Conservation (phyloP, 2,888 invertebrate species). For the Lathronympha strigana region DNA sequence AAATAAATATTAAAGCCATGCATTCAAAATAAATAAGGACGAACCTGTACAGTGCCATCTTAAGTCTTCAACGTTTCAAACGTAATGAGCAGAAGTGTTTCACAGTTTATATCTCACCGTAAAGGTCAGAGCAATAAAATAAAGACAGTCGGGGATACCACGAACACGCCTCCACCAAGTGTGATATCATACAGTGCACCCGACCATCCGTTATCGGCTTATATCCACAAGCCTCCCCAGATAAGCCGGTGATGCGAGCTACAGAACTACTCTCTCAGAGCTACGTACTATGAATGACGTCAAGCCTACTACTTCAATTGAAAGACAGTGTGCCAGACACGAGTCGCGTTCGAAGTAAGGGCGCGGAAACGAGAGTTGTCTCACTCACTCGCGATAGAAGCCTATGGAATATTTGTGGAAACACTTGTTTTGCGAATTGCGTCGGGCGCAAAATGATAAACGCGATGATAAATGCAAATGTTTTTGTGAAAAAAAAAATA, state of each 20-base stretch:
- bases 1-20: slow-evolving; percentile 5
- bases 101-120: slow-evolving; percentile 48
- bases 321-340: slow-evolving; percentile 74
- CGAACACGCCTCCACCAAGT: slow-evolving; percentile 75
- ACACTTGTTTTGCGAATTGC: slow-evolving; percentile 81
- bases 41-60: slow-evolving; percentile 77
- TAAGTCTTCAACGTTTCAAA: slow-evolving; percentile 56
- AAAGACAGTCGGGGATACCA: slow-evolving; percentile 55
- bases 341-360: slow-evolving; percentile 63
- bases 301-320: slow-evolving; percentile 64
- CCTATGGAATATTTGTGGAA: slow-evolving; percentile 82
- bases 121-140: slow-evolving; percentile 58
- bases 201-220: slow-evolving; percentile 71
- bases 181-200: slow-evolving; percentile 76
- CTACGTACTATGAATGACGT: slow-evolving; percentile 85
- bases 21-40: slow-evolving; percentile 3
- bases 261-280: slow-evolving; percentile 80
- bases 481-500: slow-evolving; percentile 49
- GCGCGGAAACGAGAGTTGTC: slow-evolving; percentile 65
- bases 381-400: slow-evolving; percentile 77
- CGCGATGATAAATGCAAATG: slow-evolving; percentile 51
- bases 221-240: slow-evolving; percentile 71
- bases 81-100: slow-evolving; percentile 53
- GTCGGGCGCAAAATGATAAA: slow-evolving; percentile 73
- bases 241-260: slow-evolving; percentile 76